Conservation (phyloP, 2,113 vertebrate species). For the Acrocephalus arundinaceus region DNA sequence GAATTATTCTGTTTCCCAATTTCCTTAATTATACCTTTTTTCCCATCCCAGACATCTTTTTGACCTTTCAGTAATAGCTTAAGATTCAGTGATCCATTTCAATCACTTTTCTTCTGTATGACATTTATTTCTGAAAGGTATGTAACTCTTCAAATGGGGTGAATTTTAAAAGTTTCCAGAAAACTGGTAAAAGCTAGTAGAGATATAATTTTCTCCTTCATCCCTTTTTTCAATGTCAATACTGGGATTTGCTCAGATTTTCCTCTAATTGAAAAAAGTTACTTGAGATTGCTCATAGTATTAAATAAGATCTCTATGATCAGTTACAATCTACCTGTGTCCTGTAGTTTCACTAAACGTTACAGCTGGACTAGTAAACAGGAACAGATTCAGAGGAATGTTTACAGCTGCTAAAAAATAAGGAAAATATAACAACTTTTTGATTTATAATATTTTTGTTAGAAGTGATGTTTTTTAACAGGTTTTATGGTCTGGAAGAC, state of each 20-base stretch:
- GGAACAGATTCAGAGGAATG: neutral
- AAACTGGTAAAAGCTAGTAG: neutral
- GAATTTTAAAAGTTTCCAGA: neutral
- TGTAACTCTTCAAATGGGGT: neutral
- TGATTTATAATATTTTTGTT: neutral
- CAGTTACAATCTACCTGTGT: neutral
- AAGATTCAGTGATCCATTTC: neutral
- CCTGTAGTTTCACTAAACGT: neutral
- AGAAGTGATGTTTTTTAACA: neutral
- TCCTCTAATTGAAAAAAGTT: neutral
- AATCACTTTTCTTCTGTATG: neutral
- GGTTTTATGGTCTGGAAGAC: neutral
- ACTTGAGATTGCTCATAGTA: neutral
- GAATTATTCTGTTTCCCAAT: neutral
- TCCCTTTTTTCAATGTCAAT: neutral
- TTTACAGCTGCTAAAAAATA: neutral
- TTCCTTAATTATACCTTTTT: neutral
- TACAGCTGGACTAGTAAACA: neutral
- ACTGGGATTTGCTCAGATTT: neutral
- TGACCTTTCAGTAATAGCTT: neutral
- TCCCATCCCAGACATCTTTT: neutral
- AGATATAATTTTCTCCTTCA: neutral
- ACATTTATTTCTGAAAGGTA: neutral
- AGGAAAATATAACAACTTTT: neutral
- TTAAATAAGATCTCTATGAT: neutral